A percentile compares a stretch with the other conserved stretches of the same genome.
Conservation (phyloP, 92 coral and sea anemone genomes). For the Galaxea fascicularis region DNA sequence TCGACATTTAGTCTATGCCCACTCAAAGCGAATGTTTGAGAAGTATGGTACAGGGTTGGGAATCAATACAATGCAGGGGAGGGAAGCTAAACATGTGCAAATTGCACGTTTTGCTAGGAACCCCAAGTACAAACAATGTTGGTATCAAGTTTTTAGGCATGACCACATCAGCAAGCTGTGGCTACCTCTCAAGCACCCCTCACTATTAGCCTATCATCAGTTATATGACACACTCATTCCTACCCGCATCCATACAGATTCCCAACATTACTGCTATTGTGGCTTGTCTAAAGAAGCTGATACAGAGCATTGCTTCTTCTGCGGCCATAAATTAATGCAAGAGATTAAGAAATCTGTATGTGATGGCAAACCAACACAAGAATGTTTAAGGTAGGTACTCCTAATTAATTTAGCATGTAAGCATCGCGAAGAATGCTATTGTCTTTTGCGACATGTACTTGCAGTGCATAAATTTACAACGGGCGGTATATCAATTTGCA, state of each 20-base stretch:
- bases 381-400: neutral
- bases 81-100: slow-evolving; percentile 77
- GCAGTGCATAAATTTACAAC: no score
- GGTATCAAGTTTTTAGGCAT: no score
- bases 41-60: slow-evolving; percentile 64
- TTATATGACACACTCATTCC: slow-evolving; percentile 56
- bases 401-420: no score
- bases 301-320: neutral
- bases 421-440: no score
- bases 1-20: slow-evolving; percentile 63
- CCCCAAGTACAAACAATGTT: slow-evolving; percentile 42
- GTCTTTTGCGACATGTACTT: no score
- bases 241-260: slow-evolving; percentile 20
- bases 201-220: no score
- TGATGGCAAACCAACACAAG: slow-evolving; percentile 4
- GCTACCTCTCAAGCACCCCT: slow-evolving; percentile 65
- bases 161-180: slow-evolving; percentile 66
- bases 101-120: slow-evolving; percentile 69
- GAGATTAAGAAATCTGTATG: slow-evolving; percentile 9
- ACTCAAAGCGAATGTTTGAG: slow-evolving; percentile 64
- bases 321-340: slow-evolving; percentile 18
- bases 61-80: no score
- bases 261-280: neutral
- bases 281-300: slow-evolving; percentile 4
- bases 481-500: no score